Conservation (phyloP, 1,140 invertebrate species). For the Leptonema lineaticorne region DNA sequence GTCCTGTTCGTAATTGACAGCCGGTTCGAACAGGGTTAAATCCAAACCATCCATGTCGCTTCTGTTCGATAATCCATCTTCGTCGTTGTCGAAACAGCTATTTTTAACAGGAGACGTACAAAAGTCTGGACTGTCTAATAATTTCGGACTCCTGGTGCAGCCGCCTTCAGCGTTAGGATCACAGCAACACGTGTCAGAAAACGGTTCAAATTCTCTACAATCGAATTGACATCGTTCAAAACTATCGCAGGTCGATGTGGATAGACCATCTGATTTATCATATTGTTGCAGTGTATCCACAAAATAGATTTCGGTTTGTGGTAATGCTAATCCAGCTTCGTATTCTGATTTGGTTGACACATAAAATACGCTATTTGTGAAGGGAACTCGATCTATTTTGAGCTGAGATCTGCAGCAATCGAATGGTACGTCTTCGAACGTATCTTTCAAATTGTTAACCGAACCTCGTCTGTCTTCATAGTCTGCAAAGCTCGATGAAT, state of each 20-base stretch:
- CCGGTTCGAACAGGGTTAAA: constrained; percentile 67
- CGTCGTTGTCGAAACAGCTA: constrained; percentile 49
- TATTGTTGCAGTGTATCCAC: constrained; percentile 45
- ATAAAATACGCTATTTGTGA: constrained; percentile 52
- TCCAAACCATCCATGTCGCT: constrained; percentile 71
- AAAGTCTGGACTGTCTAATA: constrained; percentile 51
- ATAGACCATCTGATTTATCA: constrained; percentile 52
- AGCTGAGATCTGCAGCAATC: constrained; percentile 44
- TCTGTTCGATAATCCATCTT: constrained; percentile 49
- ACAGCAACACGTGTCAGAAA: constrained; percentile 58
- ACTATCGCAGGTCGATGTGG: constrained; percentile 55
- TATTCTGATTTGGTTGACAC: constrained; percentile 49
- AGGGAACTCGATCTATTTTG: constrained; percentile 53
- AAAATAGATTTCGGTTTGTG: constrained; percentile 48
- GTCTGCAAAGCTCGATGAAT: constrained; percentile 55
- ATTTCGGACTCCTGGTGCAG: constrained; percentile 54
- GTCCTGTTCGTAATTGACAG: constrained; percentile 52
- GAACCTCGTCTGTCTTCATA: constrained; percentile 53
- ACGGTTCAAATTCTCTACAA: constrained; percentile 58
- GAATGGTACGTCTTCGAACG: constrained; percentile 41
- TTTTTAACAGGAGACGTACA: constrained; percentile 47
- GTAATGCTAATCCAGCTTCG: constrained; percentile 44
- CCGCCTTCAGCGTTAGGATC: constrained; percentile 54
- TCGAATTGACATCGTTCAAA: constrained; percentile 57
- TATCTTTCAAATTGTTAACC: constrained; percentile 43